phyloP scores from a whole-genome alignment of 2,888 invertebrate genomes.

The Venusia cambrica region DNA sequence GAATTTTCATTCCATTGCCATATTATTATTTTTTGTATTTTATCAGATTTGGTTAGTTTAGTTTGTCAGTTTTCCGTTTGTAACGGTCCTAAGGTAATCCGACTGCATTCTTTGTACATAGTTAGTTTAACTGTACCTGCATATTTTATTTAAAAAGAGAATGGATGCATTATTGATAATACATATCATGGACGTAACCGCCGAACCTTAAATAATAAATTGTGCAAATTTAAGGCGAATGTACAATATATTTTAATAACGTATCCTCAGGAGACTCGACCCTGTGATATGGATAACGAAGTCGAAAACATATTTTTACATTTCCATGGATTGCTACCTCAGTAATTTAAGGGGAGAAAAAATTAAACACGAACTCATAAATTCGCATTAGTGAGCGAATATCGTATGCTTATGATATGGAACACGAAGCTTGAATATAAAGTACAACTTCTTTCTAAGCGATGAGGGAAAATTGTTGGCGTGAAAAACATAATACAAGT shows the following conservation, averaged over 20 bases:
- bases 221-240: conserved; percentile 56
- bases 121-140: too few species aligned
- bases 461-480: conserved; percentile 28
- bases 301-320: conserved; percentile 68
- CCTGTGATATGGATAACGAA: conserved; percentile 69
- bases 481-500: conserved; percentile 33
- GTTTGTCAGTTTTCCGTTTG: too few species aligned
- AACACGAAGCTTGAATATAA: conserved; percentile 21
- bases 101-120: too few species aligned
- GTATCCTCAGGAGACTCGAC: conserved; percentile 61
- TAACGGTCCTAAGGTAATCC: too few species aligned
- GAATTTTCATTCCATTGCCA: too few species aligned
- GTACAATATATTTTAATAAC: conserved; percentile 78
- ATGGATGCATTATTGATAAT: too few species aligned
- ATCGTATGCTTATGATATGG: conserved; percentile 27
- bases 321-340: conserved; percentile 52
- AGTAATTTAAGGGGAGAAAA: conserved; percentile 38
- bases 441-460: conserved; percentile 19
- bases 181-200: too few species aligned
- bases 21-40: too few species aligned
- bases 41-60: too few species aligned
- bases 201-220: neutral
- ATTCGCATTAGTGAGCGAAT: conserved; percentile 28
- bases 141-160: too few species aligned
- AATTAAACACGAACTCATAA: conserved; percentile 25